A percentile compares a stretch with the other conserved stretches of the same genome.
Evolutionary conservation across 2,797 vertebrate species (phyloP).

Genomic region (Cossypha niveicapilla): DNA sequence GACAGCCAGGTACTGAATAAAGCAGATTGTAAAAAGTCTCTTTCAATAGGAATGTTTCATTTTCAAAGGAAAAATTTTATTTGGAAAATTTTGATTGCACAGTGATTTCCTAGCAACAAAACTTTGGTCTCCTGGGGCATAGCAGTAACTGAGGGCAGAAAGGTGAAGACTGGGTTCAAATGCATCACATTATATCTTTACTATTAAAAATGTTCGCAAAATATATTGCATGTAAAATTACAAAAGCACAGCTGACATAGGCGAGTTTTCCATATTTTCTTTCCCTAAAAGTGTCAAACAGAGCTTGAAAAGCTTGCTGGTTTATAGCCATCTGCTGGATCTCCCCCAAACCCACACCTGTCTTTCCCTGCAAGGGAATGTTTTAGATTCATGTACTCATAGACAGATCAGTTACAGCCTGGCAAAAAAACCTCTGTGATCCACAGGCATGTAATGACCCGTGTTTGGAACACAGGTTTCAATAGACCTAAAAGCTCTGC

Average conservation of each 20-base stretch:
- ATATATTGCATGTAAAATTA: background rate
- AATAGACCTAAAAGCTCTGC: background rate
- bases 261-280: background rate
- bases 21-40: background rate
- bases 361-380: background rate
- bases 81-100: background rate
- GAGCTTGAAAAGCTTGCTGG: background rate
- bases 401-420: background rate
- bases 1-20: background rate
- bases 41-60: background rate
- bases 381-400: background rate
- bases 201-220: background rate
- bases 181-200: background rate
- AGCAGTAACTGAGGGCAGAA: background rate
- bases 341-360: background rate
- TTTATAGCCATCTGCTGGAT: background rate
- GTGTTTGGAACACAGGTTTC: background rate
- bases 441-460: background rate
- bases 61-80: background rate
- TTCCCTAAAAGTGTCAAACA: background rate
- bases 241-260: background rate
- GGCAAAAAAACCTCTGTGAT: background rate
- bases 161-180: background rate
- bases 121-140: background rate
- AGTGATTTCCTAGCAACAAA: background rate